Evolutionary conservation across 2,888 invertebrate species (phyloP), one percentile per base, ranked within the genome.

Genomic region (Pachycephus smyrnensis): DNA sequence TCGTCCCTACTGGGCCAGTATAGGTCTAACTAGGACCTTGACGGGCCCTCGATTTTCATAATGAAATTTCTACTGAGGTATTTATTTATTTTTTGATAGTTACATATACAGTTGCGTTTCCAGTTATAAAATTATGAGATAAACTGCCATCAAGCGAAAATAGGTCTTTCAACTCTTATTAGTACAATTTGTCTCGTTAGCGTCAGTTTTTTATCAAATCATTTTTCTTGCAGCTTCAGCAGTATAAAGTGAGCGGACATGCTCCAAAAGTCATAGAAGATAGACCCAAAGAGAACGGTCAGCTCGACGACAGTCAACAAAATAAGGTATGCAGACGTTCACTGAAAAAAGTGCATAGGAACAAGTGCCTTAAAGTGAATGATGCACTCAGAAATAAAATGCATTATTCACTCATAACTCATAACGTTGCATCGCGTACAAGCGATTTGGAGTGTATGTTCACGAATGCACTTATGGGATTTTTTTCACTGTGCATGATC

Each of bases 231-330:
- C 92, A 96, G 96, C 94, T 97, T 90, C 96, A 96, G 92, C 96
- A 97, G 92, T 95, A 96, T 92, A 97, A 97, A 93, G 92, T 95
- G 85, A 95, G 96, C 88, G 94, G 94, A 86, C 93, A 93, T 33
- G 94, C 95, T 87, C 93, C 94, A 85, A 93, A 93, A 89, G 90
- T 92, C 83, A 91, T 93, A 87, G 94, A 94, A 87, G 94, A 93
- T 86, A 95, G 95, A 92, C 95, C 96, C 84, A 96, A 95, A 92
- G 96, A 97, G 92, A 97, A 96, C 92, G 96, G 96, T 87, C 95
- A 96, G 85, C 93, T 94, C 75, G 94, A 94, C 84, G 94, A 94
- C 87, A 93, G 93, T 83, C 94, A 94, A 83, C 90, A 90, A 75
- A 93, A 92, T 83, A 94, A 94, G 94, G 94, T 94, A 92, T 73